Conservation (phyloP, 2,113 vertebrate genomes). For the Rhinoderma darwinii region DNA sequence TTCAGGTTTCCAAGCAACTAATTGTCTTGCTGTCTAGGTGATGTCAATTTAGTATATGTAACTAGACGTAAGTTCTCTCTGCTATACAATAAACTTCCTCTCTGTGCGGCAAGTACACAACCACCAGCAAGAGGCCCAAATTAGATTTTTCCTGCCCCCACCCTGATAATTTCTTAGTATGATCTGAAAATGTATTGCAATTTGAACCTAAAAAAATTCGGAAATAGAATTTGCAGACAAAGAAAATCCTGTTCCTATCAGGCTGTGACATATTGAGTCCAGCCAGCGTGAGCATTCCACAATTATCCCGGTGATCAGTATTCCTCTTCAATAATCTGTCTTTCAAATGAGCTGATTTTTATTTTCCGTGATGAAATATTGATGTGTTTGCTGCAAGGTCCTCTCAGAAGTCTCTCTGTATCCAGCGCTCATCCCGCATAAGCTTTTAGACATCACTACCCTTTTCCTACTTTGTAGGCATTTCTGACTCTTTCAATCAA, state of each 20-base stretch:
- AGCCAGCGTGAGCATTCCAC: neutral
- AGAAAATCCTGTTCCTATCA: neutral
- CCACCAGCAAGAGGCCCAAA: neutral
- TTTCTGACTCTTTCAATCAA: constrained; percentile 78
- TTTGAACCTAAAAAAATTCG: neutral
- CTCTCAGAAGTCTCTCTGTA: constrained; percentile 72
- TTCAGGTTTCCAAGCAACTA: too few species aligned
- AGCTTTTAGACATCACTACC: constrained; percentile 79
- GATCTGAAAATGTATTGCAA: neutral
- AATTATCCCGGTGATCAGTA: constrained; percentile 31
- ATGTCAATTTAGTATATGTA: too few species aligned
- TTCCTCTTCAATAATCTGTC: constrained; percentile 61
- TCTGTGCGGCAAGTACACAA: neutral
- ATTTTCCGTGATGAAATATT: constrained; percentile 88
- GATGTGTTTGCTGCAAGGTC: constrained; percentile 81
- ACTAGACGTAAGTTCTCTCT: too few species aligned
- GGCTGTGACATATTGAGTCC: neutral
- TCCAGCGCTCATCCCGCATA: constrained; percentile 69
- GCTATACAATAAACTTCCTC: too few species aligned
- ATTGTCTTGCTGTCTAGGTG: too few species aligned
- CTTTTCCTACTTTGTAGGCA: constrained; percentile 80
- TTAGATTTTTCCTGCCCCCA: neutral
- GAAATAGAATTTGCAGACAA: neutral
- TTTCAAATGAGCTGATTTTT: constrained; percentile 65
- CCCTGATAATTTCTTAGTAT: neutral